These are phyloP conservation scores for Charadrius vociferus DNA, from an alignment of 2,113 vertebrate species.

Conservation along the genomic window DNA sequence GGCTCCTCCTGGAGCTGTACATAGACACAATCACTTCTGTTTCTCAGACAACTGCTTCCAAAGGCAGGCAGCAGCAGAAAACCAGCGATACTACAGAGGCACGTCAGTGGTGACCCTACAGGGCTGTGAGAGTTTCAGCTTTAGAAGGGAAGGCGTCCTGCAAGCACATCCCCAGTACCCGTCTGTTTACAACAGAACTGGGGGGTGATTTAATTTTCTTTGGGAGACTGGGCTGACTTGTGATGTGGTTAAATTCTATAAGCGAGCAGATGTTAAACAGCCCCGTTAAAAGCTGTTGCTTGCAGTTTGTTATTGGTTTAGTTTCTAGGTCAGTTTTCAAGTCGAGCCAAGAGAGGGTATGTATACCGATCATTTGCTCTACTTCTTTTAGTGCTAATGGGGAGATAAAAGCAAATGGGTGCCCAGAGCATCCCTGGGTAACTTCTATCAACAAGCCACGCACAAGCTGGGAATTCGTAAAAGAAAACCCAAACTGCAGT, in stretches of 20 bases:
- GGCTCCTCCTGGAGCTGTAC: neutral
- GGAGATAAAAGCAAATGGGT: neutral
- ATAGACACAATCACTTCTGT: neutral
- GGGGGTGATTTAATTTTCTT: neutral
- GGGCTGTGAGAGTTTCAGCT: neutral
- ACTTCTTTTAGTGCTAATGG: neutral
- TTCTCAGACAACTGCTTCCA: neutral
- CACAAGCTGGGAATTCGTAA: neutral
- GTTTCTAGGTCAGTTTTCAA: slow-evolving; percentile 30
- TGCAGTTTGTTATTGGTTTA: neutral
- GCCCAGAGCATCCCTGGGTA: neutral
- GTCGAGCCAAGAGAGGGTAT: neutral
- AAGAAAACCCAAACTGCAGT: neutral
- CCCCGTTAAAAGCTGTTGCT: neutral
- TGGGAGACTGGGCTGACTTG: neutral
- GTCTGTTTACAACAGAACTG: neutral
- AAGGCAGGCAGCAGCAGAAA: neutral
- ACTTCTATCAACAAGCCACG: neutral
- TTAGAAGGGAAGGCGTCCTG: neutral
- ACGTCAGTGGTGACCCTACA: neutral
- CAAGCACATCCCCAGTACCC: neutral
- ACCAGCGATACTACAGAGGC: neutral
- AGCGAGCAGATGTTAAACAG: neutral
- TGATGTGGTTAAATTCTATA: neutral
- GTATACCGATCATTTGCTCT: neutral